Evolutionary conservation across 2,888 invertebrate genomes (phyloP), one percentile per base, ranked within the genome.

Genomic region (Andrena flavipes): DNA sequence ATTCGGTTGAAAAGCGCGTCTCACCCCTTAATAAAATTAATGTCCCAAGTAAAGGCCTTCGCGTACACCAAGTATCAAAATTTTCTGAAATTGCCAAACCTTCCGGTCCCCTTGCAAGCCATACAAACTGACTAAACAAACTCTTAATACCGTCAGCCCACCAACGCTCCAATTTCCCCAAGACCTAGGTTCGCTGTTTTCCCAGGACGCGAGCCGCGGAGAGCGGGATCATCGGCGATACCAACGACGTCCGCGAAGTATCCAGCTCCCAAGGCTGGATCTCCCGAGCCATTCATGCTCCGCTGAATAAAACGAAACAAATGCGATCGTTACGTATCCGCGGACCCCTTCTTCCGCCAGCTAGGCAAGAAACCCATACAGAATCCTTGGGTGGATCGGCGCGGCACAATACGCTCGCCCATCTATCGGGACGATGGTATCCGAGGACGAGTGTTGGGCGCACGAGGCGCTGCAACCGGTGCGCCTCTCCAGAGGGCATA

Each of bases 401-500:
- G 13, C 77, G 16, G 23, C 64, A 65, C 78, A 77, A 77, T 64
- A 49, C 69, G 20, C 62, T 48, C 74, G 59, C 69, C 49, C 20
- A 49, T 76, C 63, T 56, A 63, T 30, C 63, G 68, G 60, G 8
- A 29, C 23, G 35, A 62, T 5, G 64, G 35, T 42, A 42, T 42
- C 42, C 51, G 30, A 65, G 59, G 62, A 59, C 42, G 68, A 74
- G 56, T 78, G 56, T 85, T 60, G 29, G 56, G 65, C 65, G 74
- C 82, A 79, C 73, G 76, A 86, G 76, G 72, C 72, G 71, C 20
- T 71, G 78, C 70, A 76, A 80, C 76, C 76, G 77, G 73, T 76
- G 80, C 77, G 29, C 78, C 76, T 85, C 76, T 87, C 83, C 80
- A 78, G 79, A 87, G 85, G 82, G 80, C 84, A 88, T 80, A 84